A percentile compares a stretch with the other conserved stretches of the same genome.
These are phyloP conservation scores for Aphyosemion australe DNA, from an alignment of 2,113 vertebrate species.

Conservation along the genomic window DNA sequence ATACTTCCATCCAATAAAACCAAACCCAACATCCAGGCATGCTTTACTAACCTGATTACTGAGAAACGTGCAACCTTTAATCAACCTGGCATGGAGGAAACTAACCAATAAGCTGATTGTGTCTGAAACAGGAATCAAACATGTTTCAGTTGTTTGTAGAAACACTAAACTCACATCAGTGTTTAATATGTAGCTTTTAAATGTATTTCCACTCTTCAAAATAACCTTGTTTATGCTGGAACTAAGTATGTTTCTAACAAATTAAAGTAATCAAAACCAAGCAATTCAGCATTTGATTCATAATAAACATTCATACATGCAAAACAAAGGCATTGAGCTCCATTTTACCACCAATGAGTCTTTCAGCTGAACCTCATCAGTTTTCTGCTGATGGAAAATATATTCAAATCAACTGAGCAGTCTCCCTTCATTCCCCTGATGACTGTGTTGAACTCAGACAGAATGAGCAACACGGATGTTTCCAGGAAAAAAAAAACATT, in stretches of 20 bases:
- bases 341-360: conserved; percentile 6
- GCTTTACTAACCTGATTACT: too few species aligned
- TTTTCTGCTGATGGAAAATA: conserved; percentile 33
- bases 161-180: too few species aligned
- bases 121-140: too few species aligned
- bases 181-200: too few species aligned
- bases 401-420: conserved; percentile 10
- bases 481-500: neutral
- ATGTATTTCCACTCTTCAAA: too few species aligned
- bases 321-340: neutral
- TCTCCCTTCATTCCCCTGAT: neutral
- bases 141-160: too few species aligned
- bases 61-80: too few species aligned
- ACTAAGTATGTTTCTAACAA: neutral
- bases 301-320: conserved; percentile 9
- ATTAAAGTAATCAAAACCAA: neutral
- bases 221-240: too few species aligned
- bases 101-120: too few species aligned
- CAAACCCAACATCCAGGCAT: too few species aligned
- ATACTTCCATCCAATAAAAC: too few species aligned
- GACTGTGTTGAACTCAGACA: neutral
- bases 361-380: conserved; percentile 11
- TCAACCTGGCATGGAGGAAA: too few species aligned
- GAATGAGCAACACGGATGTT: neutral
- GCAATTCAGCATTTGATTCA: neutral